These are phyloP conservation scores for Antedon mediterranea DNA, from an alignment of 53 echinoderm and acorn worm genomes.

Conservation along the genomic window DNA sequence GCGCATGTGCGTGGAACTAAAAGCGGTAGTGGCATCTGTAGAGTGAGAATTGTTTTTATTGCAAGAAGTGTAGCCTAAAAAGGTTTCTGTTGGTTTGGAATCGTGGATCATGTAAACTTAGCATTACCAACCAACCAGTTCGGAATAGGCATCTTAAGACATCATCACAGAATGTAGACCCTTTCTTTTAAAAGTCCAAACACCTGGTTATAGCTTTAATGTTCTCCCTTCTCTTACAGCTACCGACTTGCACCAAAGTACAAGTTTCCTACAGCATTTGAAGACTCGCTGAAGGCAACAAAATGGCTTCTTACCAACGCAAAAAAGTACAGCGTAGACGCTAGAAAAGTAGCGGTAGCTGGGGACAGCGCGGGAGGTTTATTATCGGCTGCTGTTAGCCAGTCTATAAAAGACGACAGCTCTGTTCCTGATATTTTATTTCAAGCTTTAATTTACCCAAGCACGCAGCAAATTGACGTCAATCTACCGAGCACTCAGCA, in stretches of 20 bases:
- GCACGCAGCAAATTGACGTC: conserved; percentile 59
- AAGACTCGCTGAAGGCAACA: conserved; percentile 56
- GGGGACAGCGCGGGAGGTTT: conserved; percentile 94
- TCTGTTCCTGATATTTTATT: conserved; percentile 36
- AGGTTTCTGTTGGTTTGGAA: too few species aligned
- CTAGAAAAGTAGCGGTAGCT: conserved; percentile 39
- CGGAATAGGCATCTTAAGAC: too few species aligned
- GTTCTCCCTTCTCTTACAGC: conserved; percentile 12
- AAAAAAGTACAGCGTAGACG: conserved; percentile 43
- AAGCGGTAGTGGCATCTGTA: background rate
- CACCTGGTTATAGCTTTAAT: too few species aligned
- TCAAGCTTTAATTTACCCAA: conserved; percentile 57
- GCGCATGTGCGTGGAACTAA: background rate
- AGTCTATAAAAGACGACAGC: conserved; percentile 42
- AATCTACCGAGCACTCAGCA: conserved; percentile 72
- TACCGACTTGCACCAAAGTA: conserved; percentile 56
- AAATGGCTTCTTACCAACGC: conserved; percentile 49
- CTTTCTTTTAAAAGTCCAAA: too few species aligned
- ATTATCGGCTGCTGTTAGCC: conserved; percentile 50
- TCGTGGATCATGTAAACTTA: too few species aligned
- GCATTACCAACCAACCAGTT: too few species aligned
- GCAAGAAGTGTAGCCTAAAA: too few species aligned
- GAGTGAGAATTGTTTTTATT: too few species aligned
- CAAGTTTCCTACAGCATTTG: conserved; percentile 54
- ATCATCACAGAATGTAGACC: too few species aligned